Evolutionary conservation across 2,888 invertebrate genomes (phyloP).

Genomic region (Hipparchia semele): DNA sequence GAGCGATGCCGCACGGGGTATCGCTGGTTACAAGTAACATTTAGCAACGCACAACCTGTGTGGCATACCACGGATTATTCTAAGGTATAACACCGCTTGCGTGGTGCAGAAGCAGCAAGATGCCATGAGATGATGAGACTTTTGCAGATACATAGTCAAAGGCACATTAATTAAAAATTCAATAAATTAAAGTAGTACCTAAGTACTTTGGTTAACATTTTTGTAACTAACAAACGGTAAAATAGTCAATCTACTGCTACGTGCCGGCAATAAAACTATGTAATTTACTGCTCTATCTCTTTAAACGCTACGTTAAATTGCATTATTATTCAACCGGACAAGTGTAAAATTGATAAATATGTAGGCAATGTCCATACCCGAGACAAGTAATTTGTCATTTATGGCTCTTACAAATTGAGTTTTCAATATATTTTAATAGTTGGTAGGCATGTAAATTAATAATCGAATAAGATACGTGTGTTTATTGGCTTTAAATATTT

Average conservation of each 20-base stretch:
- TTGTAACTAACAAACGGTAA: background rate
- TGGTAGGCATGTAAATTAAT: background rate
- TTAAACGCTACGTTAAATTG: conserved; percentile 8
- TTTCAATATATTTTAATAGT: conserved; percentile 22
- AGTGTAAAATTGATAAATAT: conserved; percentile 41
- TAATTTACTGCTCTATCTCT: conserved; percentile 14
- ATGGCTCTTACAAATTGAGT: conserved; percentile 37
- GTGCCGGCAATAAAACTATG: conserved; percentile 35
- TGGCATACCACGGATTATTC: no score
- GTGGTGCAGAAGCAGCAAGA: no score
- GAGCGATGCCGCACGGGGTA: no score
- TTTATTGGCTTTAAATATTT: background rate
- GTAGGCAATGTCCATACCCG: conserved; percentile 27
- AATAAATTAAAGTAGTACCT: no score
- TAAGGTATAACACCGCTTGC: no score
- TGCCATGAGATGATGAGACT: no score
- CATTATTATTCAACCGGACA: conserved; percentile 39
- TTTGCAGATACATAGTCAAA: no score
- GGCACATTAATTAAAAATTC: no score
- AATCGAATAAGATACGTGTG: background rate
- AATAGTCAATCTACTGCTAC: background rate
- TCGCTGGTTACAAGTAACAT: no score
- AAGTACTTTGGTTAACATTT: background rate
- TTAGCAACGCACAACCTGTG: no score
- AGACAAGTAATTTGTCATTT: conserved; percentile 35